phyloP scores from a whole-genome alignment of 2,888 invertebrate species.

The Brachyptera risi region DNA sequence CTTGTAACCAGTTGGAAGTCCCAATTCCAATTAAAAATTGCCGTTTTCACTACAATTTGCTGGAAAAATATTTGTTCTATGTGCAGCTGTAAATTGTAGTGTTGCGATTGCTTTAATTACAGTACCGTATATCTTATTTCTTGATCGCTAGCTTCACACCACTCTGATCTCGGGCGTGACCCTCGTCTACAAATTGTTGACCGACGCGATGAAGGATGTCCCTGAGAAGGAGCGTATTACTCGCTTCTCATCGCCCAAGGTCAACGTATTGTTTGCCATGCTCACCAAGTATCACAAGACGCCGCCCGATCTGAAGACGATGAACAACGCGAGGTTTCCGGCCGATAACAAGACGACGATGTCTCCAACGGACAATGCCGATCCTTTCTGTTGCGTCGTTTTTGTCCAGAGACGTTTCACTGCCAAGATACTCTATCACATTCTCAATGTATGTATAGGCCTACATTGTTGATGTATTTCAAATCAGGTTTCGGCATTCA shows the following conservation, averaged over 20 bases:
- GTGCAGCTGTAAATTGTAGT: too few species aligned
- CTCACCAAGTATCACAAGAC: not conserved
- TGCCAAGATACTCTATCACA: constrained; percentile 67
- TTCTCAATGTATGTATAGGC: constrained; percentile 53
- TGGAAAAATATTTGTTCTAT: too few species aligned
- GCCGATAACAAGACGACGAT: too few species aligned
- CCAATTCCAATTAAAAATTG: too few species aligned
- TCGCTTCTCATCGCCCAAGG: not conserved
- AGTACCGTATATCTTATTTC: not conserved
- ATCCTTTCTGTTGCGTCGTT: constrained; percentile 60
- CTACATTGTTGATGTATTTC: too few species aligned
- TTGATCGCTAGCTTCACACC: not conserved
- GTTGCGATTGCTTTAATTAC: too few species aligned
- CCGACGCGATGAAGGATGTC: not conserved
- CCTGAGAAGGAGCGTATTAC: not conserved
- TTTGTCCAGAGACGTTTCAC: constrained; percentile 71
- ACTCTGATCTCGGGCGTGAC: not conserved
- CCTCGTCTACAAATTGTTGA: not conserved
- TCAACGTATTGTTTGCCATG: not conserved
- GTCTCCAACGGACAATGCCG: constrained; percentile 45
- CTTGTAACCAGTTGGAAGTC: too few species aligned
- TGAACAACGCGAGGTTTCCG: too few species aligned
- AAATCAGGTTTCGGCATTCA: too few species aligned
- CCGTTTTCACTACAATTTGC: too few species aligned
- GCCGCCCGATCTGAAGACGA: too few species aligned